These are phyloP conservation scores for Euleptes europaea DNA, from an alignment of 2,113 vertebrate genomes.

Conservation along the genomic window DNA sequence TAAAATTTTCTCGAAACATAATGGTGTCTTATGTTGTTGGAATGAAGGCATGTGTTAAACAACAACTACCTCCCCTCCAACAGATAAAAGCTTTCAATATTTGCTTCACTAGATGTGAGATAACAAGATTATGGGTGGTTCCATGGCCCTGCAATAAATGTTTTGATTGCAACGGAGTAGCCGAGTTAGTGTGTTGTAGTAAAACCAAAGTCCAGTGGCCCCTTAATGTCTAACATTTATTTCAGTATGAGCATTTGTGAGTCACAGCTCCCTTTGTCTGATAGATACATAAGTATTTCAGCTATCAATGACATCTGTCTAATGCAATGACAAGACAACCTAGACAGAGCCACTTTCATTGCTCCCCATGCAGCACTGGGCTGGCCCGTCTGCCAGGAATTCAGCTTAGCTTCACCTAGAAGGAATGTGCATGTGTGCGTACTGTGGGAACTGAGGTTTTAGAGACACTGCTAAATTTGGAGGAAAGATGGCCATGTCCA, in stretches of 20 bases:
- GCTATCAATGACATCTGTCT: neutral
- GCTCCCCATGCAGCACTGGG: too few species aligned
- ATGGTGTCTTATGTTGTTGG: neutral
- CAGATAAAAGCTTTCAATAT: neutral
- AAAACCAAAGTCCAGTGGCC: too few species aligned
- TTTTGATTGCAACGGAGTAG: too few species aligned
- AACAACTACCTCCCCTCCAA: neutral
- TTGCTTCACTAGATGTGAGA: neutral
- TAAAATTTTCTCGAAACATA: fast-evolving
- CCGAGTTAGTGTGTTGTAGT: too few species aligned
- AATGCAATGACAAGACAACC: neutral
- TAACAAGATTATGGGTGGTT: neutral
- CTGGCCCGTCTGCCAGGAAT: neutral
- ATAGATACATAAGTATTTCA: neutral
- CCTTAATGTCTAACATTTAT: too few species aligned
- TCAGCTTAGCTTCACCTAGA: neutral
- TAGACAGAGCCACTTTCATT: neutral
- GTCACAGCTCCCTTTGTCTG: too few species aligned
- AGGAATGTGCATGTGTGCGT: neutral
- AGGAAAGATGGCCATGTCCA: neutral
- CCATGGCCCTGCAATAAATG: neutral
- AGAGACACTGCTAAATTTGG: neutral
- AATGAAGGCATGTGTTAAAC: neutral
- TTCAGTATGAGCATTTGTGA: too few species aligned
- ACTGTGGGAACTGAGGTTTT: neutral